Evolutionary conservation across 2,888 invertebrate species (phyloP).

Genomic region (Cephalotes varians): DNA sequence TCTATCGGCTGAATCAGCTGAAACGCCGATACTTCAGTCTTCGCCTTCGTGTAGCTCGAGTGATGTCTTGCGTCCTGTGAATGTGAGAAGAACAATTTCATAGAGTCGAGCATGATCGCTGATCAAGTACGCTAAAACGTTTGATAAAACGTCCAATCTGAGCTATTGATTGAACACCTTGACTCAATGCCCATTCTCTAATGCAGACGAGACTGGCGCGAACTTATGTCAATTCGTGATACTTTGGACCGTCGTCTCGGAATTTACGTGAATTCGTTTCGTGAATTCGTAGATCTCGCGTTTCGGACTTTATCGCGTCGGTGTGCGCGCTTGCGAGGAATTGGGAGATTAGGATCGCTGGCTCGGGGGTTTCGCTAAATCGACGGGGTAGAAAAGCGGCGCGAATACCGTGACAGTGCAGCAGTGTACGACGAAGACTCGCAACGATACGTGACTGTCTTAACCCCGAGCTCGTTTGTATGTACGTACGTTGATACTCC

Average conservation of each 20-base stretch:
- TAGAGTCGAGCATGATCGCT: not conserved
- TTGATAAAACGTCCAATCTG: not conserved
- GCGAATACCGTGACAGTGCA: conserved; percentile 30
- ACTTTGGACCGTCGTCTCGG: not conserved
- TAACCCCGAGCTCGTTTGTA: conserved; percentile 19
- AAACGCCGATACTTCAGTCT: not conserved
- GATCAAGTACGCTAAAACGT: not conserved
- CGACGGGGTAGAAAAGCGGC: conserved; percentile 23
- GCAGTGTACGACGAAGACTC: conserved; percentile 23
- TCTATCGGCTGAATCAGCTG: conserved; percentile 54
- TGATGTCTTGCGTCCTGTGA: not conserved
- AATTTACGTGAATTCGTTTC: conserved; percentile 20
- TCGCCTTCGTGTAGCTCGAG: not conserved
- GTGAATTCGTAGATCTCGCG: conserved; percentile 23
- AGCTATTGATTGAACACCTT: not conserved
- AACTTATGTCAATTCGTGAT: not conserved
- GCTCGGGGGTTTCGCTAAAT: conserved; percentile 39
- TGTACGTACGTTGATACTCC: conserved; percentile 2
- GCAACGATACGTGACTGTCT: conserved; percentile 48
- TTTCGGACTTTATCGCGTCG: conserved; percentile 27
- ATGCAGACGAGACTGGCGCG: not conserved
- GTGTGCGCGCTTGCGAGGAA: conserved; percentile 45
- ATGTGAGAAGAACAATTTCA: not conserved
- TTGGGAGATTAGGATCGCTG: conserved; percentile 39
- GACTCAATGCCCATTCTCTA: not conserved